Conservation (phyloP, 2,797 vertebrate species). For the Columba guinea region DNA sequence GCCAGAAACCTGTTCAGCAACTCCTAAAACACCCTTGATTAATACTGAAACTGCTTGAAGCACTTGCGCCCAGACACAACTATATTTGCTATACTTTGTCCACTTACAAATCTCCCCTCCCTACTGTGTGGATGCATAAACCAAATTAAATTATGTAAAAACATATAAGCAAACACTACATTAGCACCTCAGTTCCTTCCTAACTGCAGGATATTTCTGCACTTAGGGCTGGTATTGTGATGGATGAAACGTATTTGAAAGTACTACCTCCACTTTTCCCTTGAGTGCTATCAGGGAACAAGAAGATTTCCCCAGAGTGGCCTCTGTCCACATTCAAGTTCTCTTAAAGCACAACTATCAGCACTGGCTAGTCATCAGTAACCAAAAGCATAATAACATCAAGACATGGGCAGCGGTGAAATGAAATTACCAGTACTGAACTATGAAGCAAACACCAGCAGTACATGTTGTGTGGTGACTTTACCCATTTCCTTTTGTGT, state of each 20-base stretch:
- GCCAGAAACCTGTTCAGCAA: not conserved
- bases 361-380: not conserved
- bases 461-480: not conserved
- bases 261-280: not conserved
- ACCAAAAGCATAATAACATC: not conserved
- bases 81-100: not conserved
- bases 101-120: not conserved
- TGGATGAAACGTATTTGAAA: not conserved
- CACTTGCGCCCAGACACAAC: not conserved
- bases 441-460: not conserved
- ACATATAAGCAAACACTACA: not conserved
- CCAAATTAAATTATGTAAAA: not conserved
- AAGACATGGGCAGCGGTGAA: not conserved
- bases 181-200: not conserved
- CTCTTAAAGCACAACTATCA: not conserved
- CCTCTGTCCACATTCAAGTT: not conserved
- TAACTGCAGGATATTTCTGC: not conserved
- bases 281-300: not conserved
- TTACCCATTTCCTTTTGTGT: not conserved
- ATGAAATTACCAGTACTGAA: not conserved
- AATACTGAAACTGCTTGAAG: not conserved
- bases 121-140: not conserved
- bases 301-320: not conserved
- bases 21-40: not conserved
- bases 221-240: not conserved